Conservation (phyloP, 2,113 vertebrate genomes). For the Malaclemys terrapin region DNA sequence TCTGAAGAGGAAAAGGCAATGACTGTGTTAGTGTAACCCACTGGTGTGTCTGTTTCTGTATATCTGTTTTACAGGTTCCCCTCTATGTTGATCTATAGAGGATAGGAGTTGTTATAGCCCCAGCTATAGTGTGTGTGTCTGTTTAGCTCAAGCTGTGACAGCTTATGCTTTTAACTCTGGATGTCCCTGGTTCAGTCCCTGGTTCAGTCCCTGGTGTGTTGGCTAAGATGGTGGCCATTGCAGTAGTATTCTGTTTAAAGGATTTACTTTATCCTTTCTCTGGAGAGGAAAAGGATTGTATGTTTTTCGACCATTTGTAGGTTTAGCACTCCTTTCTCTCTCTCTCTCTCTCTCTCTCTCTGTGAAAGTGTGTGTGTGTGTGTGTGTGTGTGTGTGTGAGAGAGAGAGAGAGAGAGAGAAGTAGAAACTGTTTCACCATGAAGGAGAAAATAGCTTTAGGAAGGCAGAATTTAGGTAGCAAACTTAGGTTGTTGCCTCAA, state of each 20-base stretch:
- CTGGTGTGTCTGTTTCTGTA: neutral
- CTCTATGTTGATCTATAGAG: neutral
- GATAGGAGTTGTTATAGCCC: neutral
- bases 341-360: too few relatives aligned
- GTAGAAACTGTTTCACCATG: neutral
- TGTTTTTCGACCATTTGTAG: neutral
- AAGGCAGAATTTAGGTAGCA: neutral
- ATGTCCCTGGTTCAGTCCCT: neutral
- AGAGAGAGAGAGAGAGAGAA: too few relatives aligned
- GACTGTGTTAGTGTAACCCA: neutral
- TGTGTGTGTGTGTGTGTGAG: neutral
- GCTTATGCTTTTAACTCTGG: neutral
- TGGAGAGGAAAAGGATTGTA: neutral
- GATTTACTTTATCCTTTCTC: neutral
- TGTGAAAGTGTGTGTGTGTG: too few relatives aligned
- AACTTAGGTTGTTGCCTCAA: neutral
- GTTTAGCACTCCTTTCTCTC: neutral
- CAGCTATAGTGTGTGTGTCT: neutral
- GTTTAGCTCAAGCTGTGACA: neutral
- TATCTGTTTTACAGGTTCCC: neutral
- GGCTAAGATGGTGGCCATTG: neutral
- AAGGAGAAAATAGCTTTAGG: neutral
- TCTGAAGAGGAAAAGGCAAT: neutral
- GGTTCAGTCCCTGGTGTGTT: neutral
- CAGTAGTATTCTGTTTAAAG: neutral